A percentile compares a stretch with the other conserved stretches of the same genome.
phyloP scores from a whole-genome alignment of 2,113 vertebrate genomes.

The Coptodon rendalli region DNA sequence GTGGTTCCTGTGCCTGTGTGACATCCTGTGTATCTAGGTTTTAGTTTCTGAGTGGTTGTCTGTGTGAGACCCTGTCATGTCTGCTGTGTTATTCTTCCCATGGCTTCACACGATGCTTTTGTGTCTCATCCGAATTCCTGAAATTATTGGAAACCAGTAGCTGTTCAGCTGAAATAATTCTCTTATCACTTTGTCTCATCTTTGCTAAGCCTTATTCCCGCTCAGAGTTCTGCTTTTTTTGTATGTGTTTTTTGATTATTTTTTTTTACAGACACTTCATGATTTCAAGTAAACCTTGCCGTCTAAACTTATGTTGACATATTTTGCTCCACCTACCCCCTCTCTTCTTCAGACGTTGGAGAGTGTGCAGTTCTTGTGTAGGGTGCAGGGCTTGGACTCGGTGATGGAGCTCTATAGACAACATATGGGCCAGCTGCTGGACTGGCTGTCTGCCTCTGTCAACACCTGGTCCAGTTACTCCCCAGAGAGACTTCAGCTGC shows the following conservation, averaged over 20 bases:
- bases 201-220: background rate
- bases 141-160: background rate
- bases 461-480: conserved; percentile 78
- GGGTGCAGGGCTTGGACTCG: conserved; percentile 63
- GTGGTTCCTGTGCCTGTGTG: conserved; percentile 18
- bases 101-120: conserved; percentile 11
- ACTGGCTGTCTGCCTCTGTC: conserved; percentile 73
- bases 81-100: conserved; percentile 42
- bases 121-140: background rate
- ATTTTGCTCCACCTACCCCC: background rate
- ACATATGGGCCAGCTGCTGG: conserved; percentile 79
- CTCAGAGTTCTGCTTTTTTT: background rate
- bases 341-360: conserved; percentile 72
- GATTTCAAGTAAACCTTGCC: background rate
- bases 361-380: conserved; percentile 68
- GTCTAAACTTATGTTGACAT: background rate
- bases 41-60: conserved; percentile 14
- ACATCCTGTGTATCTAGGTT: conserved; percentile 41
- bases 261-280: background rate
- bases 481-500: conserved; percentile 78
- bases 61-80: conserved; percentile 21
- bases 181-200: background rate
- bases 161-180: background rate
- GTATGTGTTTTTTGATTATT: background rate
- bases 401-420: conserved; percentile 73